Conservation (phyloP, 2,797 vertebrate species). For the Lateolabrax maculatus region DNA sequence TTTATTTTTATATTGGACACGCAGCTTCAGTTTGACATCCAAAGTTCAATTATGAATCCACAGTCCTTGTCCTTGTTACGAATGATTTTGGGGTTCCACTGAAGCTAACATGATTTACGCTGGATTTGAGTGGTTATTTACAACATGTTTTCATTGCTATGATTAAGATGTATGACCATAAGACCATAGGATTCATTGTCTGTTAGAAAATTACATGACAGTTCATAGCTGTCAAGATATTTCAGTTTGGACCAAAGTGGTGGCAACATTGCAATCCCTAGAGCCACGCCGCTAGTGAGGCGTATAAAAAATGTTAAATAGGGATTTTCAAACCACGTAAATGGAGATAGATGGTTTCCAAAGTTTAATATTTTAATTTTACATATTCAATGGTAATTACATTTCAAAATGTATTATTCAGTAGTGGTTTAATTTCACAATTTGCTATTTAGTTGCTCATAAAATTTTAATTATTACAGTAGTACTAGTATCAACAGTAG, state of each 20-base stretch:
- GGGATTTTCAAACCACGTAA: not conserved
- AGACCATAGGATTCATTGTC: not conserved
- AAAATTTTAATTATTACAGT: not conserved
- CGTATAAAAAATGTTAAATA: not conserved
- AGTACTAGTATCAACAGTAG: not conserved
- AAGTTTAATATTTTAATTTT: not conserved
- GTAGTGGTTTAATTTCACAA: not conserved
- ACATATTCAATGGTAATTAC: not conserved
- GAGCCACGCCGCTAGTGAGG: too few species aligned
- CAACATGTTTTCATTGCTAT: not conserved
- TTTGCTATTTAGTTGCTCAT: not conserved
- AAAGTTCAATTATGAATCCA: not conserved
- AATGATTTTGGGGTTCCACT: not conserved
- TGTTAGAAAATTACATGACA: not conserved
- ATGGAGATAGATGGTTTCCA: not conserved
- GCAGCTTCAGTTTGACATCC: slow-evolving; percentile 12
- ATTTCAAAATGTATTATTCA: not conserved
- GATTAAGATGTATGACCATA: not conserved
- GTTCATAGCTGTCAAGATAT: not conserved
- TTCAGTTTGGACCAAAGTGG: not conserved
- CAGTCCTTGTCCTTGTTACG: not conserved
- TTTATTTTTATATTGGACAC: not conserved
- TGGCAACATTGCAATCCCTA: not conserved
- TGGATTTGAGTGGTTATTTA: not conserved
- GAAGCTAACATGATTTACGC: not conserved